Conservation (phyloP, 2,888 invertebrate species). For the Cephus sareptanus region DNA sequence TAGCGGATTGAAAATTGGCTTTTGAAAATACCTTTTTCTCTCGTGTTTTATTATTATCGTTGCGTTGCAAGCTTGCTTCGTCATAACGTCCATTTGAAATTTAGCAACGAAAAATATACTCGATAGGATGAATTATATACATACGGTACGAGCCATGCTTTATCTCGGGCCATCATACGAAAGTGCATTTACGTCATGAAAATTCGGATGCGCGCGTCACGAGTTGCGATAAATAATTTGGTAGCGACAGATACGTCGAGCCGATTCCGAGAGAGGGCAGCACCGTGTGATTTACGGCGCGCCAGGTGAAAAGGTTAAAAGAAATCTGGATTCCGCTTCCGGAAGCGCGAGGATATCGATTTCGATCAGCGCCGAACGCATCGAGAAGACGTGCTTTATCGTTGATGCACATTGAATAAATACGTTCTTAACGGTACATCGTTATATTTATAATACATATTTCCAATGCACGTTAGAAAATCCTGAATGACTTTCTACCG, state of each 20-base stretch:
- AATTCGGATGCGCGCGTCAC: neutral
- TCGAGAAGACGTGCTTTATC: neutral
- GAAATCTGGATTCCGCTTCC: neutral
- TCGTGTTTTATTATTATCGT: neutral
- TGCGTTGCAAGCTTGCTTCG: neutral
- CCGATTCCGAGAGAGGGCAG: neutral
- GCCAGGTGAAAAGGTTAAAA: neutral
- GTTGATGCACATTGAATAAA: neutral
- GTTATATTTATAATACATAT: neutral
- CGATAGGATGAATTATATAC: neutral
- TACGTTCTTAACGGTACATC: neutral
- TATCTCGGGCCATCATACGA: neutral
- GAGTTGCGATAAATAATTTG: neutral
- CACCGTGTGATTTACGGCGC: neutral
- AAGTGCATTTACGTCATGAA: neutral
- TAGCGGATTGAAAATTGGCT: neutral
- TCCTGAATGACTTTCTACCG: neutral
- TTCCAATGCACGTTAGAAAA: neutral
- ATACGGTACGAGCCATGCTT: neutral
- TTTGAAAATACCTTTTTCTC: neutral
- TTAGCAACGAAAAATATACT: neutral
- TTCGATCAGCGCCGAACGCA: neutral
- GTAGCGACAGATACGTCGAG: neutral
- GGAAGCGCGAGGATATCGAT: neutral
- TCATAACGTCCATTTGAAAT: neutral